A percentile compares a stretch with the other conserved stretches of the same genome.
These are phyloP conservation scores for Lymantria dispar DNA, from an alignment of 2,888 invertebrate genomes.

Conservation along the genomic window DNA sequence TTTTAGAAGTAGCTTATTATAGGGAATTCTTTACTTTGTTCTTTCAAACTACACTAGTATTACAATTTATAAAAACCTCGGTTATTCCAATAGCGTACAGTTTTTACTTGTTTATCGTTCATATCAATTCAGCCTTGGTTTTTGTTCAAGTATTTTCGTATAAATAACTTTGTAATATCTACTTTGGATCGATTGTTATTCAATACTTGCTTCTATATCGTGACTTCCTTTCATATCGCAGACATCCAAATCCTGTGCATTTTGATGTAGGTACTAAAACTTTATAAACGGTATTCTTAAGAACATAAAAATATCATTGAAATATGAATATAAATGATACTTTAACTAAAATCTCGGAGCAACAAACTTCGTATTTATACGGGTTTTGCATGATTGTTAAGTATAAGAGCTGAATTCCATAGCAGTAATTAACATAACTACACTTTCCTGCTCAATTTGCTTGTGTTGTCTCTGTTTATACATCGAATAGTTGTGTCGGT, in stretches of 20 bases:
- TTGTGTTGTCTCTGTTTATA: too few species aligned
- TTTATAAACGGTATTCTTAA: neutral
- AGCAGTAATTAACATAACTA: too few species aligned
- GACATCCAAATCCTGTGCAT: conserved; percentile 29
- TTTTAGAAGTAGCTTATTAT: neutral
- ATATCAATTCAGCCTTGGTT: conserved; percentile 24
- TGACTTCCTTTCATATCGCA: conserved; percentile 20
- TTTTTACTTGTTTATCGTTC: conserved; percentile 26
- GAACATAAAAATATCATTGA: too few species aligned
- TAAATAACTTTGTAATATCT: conserved; percentile 9
- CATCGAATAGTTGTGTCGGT: neutral
- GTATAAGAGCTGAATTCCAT: too few species aligned
- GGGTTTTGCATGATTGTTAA: too few species aligned
- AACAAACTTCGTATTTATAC: too few species aligned
- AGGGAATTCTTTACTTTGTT: too few species aligned
- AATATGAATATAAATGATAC: too few species aligned
- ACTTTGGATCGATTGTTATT: conserved; percentile 10
- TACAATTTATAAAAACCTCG: neutral
- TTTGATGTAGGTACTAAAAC: conserved; percentile 17
- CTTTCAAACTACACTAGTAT: too few species aligned
- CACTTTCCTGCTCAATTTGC: too few species aligned
- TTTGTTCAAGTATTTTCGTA: conserved; percentile 12
- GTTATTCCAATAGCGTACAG: neutral
- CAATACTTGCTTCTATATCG: conserved; percentile 6
- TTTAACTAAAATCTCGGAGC: too few species aligned